Percentiles rank a stretch among this genome's conserved stretches.
Conservation (phyloP, 2,113 vertebrate species). For the Anguilla japonica region DNA sequence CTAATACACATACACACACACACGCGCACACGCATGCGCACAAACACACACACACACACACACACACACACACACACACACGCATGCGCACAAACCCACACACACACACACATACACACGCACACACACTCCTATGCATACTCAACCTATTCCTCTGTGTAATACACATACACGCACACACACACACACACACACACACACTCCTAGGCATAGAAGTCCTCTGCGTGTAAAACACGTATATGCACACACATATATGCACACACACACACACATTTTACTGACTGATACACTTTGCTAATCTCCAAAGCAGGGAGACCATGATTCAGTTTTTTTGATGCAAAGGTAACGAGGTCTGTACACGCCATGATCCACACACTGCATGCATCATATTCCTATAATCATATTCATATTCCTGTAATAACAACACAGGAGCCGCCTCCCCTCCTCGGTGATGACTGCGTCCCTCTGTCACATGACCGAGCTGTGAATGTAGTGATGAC, state of each 20-base stretch:
- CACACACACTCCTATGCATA: background rate
- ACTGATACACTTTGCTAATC: slow-evolving; percentile 7
- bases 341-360: slow-evolving; percentile 23
- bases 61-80: background rate
- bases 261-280: background rate
- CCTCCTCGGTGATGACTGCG: background rate
- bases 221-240: background rate
- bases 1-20: background rate
- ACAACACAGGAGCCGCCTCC: too few species aligned
- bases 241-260: background rate
- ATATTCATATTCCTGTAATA: too few species aligned
- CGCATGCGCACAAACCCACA: background rate
- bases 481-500: too few species aligned
- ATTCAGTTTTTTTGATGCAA: slow-evolving; percentile 14
- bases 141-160: too few species aligned
- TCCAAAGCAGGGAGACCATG: slow-evolving; percentile 13
- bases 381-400: background rate
- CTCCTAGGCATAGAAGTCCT: too few species aligned
- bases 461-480: background rate
- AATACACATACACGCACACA: background rate
- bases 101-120: background rate
- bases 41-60: background rate
- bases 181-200: background rate
- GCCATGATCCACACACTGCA: background rate
- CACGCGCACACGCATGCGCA: background rate